phyloP scores from a whole-genome alignment of 2,113 vertebrate genomes.

The Ceuthmochares aereus region DNA sequence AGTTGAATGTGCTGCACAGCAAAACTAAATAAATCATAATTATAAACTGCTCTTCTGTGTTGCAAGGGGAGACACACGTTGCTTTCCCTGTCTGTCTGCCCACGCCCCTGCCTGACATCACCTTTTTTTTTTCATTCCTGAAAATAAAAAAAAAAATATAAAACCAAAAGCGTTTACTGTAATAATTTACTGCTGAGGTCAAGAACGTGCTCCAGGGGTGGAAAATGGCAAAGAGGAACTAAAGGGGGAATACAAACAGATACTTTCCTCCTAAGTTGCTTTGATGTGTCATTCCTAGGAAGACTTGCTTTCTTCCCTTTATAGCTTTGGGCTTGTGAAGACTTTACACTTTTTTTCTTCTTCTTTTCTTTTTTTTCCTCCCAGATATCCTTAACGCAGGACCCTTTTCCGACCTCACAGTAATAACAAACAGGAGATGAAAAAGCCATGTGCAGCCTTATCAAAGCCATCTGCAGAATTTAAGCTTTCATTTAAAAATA shows the following conservation, averaged over 20 bases:
- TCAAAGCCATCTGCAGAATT: slow-evolving; percentile 67
- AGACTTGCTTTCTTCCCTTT: slow-evolving; percentile 18
- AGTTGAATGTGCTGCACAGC: background rate
- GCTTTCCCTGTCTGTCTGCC: background rate
- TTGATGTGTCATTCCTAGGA: slow-evolving; percentile 50
- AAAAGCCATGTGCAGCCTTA: slow-evolving; percentile 45
- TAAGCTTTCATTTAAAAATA: slow-evolving; percentile 64
- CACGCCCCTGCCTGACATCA: background rate
- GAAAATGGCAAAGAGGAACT: slow-evolving; percentile 2
- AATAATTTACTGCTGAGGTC: slow-evolving; percentile 51
- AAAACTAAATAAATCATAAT: slow-evolving; percentile 33
- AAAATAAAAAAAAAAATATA: background rate
- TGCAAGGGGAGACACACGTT: background rate
- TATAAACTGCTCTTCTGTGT: background rate
- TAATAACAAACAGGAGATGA: slow-evolving; percentile 72
- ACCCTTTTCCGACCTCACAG: slow-evolving; percentile 23
- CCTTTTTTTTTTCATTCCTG: background rate
- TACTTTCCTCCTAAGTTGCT: slow-evolving; percentile 45
- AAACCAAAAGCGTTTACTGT: background rate
- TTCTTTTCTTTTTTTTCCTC: background rate
- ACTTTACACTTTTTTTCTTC: background rate
- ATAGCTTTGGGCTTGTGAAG: background rate
- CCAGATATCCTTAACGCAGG: background rate
- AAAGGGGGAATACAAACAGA: slow-evolving; percentile 53
- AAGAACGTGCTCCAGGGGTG: slow-evolving; percentile 38